Base-by-base conservation (phyloP, 2,113 vertebrate species). In the Myrmecophaga tridactyla region DNA sequence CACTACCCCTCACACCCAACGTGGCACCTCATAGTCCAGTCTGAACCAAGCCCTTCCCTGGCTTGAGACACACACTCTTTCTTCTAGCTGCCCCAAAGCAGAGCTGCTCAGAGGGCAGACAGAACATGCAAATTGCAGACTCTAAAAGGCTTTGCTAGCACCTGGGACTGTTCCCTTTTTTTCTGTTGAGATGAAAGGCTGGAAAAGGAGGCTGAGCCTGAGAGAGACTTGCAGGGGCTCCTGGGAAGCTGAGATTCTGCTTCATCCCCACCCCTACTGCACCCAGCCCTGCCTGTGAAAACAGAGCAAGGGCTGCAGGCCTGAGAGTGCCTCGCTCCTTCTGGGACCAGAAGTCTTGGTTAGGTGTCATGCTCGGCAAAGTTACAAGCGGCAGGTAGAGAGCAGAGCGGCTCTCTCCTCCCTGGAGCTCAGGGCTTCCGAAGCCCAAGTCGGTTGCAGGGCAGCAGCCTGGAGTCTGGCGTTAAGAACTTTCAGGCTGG, bases 161-260 rank as follows among this genome's bases (percentile, higher is more conserved):
- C 84, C 87, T 81, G 76, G 53, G 92, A 62, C 51, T 17, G 41
- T 73, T 75, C 51, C 69, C 73, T 91, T 65, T 34, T 70, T 81
- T 89, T 90, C 70, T 87, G 70, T 90, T 92, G 51, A 81, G 39
- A 87, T 56, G 62, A 94, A 94, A 96, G 60, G 39, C 25, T 70
- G 36, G 43, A 58, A 58, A 56, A 29, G 18, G 34, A 9, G 58
- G 11, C 27, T 73, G 67, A 48, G 39, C 39, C 70, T 39, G 7
- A 31, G 29, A 2, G 43, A 36, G 34, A 60, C 43, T 13, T 21
- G 67, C 41, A 75, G 67, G 85, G 56, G 27, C 27, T 51, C 87
- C 84, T 9, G 8, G 39, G 72, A 75, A 88, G 89, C 76, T 53
- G 4, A 20, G 62, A 18, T 29, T 46, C 31, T 34, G 43, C 92